Conservation (phyloP, 2,888 invertebrate species). For the Pterobdella sp. region DNA sequence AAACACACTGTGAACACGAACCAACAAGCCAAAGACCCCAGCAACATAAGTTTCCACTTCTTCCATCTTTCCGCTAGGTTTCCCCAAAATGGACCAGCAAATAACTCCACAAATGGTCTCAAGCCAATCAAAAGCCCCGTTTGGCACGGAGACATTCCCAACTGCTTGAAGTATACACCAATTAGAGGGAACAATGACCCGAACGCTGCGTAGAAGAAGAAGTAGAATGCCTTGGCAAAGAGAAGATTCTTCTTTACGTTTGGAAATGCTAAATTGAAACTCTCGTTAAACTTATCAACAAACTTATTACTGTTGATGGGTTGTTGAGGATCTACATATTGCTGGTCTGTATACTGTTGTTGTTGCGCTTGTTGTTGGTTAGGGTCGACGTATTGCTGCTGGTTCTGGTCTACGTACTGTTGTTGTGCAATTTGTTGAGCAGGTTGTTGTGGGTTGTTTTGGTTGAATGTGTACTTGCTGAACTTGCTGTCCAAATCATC, state of each 20-base stretch:
- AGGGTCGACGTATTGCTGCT: slow-evolving; percentile 13
- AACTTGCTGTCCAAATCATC: slow-evolving; percentile 29
- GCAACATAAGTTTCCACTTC: slow-evolving; percentile 62
- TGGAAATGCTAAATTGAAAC: slow-evolving; percentile 29
- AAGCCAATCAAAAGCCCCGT: slow-evolving; percentile 78
- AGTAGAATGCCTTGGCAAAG: slow-evolving; percentile 93
- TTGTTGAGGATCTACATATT: background rate
- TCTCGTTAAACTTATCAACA: slow-evolving; percentile 14
- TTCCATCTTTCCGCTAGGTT: slow-evolving; percentile 64
- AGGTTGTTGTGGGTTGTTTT: background rate
- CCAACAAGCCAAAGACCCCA: slow-evolving; percentile 87
- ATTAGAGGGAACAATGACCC: slow-evolving; percentile 94
- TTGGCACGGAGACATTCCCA: slow-evolving; percentile 96
- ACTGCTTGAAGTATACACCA: slow-evolving; percentile 98
- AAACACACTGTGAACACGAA: slow-evolving; percentile 90
- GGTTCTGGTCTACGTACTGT: slow-evolving; percentile 13
- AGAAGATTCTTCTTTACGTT: slow-evolving; percentile 56
- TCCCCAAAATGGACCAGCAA: slow-evolving; percentile 93
- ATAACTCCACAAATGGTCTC: slow-evolving; percentile 90
- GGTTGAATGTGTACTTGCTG: slow-evolving; percentile 19
- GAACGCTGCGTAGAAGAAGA: slow-evolving; percentile 98
- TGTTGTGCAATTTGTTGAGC: background rate
- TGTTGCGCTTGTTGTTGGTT: slow-evolving; percentile 18
- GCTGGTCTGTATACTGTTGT: slow-evolving; percentile 7
- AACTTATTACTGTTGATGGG: background rate